phyloP scores from a whole-genome alignment of 2,888 invertebrate genomes.

The Rotaria socialis region DNA sequence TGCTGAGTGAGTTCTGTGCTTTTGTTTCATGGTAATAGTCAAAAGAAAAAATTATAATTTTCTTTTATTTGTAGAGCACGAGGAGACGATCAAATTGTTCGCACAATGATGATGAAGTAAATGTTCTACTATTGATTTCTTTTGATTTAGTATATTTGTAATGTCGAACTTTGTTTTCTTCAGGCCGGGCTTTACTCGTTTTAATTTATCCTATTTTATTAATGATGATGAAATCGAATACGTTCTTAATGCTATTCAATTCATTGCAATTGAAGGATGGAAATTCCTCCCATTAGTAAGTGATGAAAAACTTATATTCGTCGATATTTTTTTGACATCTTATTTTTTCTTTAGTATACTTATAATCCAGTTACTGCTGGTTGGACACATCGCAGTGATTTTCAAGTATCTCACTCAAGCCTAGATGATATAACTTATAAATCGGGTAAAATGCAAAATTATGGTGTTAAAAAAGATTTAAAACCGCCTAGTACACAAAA shows the following conservation, averaged over 20 bases:
- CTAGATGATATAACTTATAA: background rate
- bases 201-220: slow-evolving; percentile 47
- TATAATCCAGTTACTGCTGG: background rate
- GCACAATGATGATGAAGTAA: slow-evolving; percentile 32
- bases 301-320: too few species aligned
- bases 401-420: background rate
- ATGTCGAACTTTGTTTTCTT: background rate
- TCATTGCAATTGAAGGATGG: slow-evolving; percentile 48
- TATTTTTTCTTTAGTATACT: background rate
- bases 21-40: background rate
- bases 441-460: slow-evolving; percentile 32
- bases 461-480: background rate
- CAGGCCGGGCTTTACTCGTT: slow-evolving; percentile 47
- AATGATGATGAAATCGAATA: slow-evolving; percentile 46
- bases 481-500: background rate
- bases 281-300: slow-evolving; percentile 47
- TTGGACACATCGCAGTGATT: slow-evolving; percentile 5
- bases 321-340: too few species aligned
- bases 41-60: too few species aligned
- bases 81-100: background rate
- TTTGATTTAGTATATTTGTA: background rate
- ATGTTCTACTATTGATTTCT: background rate
- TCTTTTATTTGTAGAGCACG: background rate
- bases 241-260: slow-evolving; percentile 47
- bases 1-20: background rate